phyloP scores from a whole-genome alignment of 2,113 vertebrate species.

The Lutjanus erythropterus region DNA sequence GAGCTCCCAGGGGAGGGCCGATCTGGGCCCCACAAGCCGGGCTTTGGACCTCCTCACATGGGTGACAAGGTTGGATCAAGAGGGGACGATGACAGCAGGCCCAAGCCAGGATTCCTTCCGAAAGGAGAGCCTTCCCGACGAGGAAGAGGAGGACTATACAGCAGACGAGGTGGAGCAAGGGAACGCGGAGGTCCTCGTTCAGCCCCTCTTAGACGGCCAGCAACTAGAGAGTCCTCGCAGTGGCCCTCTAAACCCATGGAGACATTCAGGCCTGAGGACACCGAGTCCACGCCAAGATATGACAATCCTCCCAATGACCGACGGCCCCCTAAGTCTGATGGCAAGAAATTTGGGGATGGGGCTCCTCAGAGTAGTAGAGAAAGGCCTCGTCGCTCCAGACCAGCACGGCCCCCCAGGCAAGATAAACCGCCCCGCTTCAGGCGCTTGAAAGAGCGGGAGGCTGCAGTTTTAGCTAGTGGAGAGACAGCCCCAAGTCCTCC shows the following conservation, averaged over 20 bases:
- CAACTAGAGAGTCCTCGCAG: conserved; percentile 89
- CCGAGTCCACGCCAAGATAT: conserved; percentile 73
- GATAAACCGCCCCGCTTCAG: conserved; percentile 98
- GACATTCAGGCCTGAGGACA: conserved; percentile 85
- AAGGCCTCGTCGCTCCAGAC: conserved; percentile 92
- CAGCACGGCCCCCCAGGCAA: conserved; percentile 94
- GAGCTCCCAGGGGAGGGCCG: conserved; percentile 79
- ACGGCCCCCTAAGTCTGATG: conserved; percentile 89
- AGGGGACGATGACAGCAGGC: conserved; percentile 89
- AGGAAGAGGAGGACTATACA: conserved; percentile 93
- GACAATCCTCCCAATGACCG: conserved; percentile 85
- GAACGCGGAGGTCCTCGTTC: conserved; percentile 91
- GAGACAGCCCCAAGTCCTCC: conserved; percentile 52
- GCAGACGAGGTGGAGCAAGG: conserved; percentile 88
- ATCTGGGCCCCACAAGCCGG: conserved; percentile 69
- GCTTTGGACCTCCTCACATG: conserved; percentile 75
- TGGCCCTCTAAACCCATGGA: conserved; percentile 95
- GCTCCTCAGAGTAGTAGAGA: conserved; percentile 89
- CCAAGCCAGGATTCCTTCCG: conserved; percentile 94
- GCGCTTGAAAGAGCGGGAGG: conserved; percentile 93
- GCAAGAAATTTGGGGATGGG: conserved; percentile 89
- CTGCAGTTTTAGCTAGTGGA: conserved; percentile 82
- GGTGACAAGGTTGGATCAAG: conserved; percentile 74
- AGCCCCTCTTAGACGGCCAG: conserved; percentile 87
- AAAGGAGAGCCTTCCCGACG: conserved; percentile 95